These are phyloP conservation scores for Microcebus griseorufus DNA, from an alignment of 2,113 vertebrate species.

Conservation along the genomic window DNA sequence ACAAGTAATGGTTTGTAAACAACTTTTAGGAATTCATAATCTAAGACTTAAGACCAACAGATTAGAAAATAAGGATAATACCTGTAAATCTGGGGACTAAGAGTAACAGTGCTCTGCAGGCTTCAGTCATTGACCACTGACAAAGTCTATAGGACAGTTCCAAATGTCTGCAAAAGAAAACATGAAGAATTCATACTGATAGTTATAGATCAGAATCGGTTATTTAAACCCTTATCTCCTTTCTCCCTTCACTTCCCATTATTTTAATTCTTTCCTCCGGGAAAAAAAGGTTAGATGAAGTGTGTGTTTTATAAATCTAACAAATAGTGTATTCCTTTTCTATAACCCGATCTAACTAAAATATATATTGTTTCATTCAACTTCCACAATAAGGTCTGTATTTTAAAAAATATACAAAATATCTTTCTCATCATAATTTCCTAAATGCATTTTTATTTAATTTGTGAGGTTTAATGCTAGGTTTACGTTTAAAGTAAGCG, in stretches of 20 bases:
- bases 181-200: conserved; percentile 39
- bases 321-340: neutral
- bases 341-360: neutral
- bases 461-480: neutral
- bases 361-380: neutral
- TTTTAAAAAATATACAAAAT: conserved; percentile 18
- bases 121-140: conserved; percentile 72
- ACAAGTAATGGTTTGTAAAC: conserved; percentile 77
- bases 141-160: conserved; percentile 52
- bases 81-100: conserved; percentile 78
- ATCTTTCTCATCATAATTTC: neutral
- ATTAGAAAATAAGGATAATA: conserved; percentile 80
- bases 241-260: neutral
- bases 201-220: neutral
- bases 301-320: conserved; percentile 9
- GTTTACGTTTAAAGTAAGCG: conserved; percentile 3
- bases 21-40: conserved; percentile 79
- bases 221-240: neutral
- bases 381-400: neutral
- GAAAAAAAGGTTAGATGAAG: neutral
- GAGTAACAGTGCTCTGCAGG: conserved; percentile 70
- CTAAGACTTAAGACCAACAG: conserved; percentile 75
- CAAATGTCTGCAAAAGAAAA: conserved; percentile 59
- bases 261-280: neutral
- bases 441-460: neutral